phyloP scores from a whole-genome alignment of 2,113 vertebrate species.

The Microcebus tavaratra region DNA sequence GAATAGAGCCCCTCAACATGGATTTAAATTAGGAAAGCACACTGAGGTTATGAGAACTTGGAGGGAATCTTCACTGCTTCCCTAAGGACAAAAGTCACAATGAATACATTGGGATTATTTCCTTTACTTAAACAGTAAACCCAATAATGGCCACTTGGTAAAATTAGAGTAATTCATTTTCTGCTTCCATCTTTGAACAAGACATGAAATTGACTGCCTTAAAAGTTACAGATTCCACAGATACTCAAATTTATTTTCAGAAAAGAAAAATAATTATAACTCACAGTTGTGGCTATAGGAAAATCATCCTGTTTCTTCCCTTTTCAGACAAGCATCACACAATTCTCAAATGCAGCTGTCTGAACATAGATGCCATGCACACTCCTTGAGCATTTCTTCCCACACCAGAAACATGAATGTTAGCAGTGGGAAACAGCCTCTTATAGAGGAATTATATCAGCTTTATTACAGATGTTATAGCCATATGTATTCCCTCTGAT shows the following conservation, averaged over 20 bases:
- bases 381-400: not conserved
- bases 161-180: constrained; percentile 54
- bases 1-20: constrained; percentile 74
- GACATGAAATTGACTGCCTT: not conserved
- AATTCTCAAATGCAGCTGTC: not conserved
- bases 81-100: constrained; percentile 63
- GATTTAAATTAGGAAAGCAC: constrained; percentile 74
- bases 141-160: not conserved
- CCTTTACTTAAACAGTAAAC: constrained; percentile 46
- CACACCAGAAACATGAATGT: not conserved
- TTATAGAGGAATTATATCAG: constrained; percentile 28
- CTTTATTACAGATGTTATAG: constrained; percentile 68
- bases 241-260: constrained; percentile 46
- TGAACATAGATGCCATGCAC: not conserved
- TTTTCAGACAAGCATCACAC: not conserved
- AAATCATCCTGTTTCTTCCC: constrained; percentile 63
- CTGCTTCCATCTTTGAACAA: not conserved
- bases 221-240: constrained; percentile 39
- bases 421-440: constrained; percentile 35
- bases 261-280: constrained; percentile 36
- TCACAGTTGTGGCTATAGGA: constrained; percentile 63
- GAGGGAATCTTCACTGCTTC: constrained; percentile 36
- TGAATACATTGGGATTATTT: constrained; percentile 47
- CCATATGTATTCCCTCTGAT: constrained; percentile 65
- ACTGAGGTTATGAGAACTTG: constrained; percentile 57